Base-by-base conservation (phyloP, 2,797 vertebrate species). In the Hydrolagus colliei region DNA sequence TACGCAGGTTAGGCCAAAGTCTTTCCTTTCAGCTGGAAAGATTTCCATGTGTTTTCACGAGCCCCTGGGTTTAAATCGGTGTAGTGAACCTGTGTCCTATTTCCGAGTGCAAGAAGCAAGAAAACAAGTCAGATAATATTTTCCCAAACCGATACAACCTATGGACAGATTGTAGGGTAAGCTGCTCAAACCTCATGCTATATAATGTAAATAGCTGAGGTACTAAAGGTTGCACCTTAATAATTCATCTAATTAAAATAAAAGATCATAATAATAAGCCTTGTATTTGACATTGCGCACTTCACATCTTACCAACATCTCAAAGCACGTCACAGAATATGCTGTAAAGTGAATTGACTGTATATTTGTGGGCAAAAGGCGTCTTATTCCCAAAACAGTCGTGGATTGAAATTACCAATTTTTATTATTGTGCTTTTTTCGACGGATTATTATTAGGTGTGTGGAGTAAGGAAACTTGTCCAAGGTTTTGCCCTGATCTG, bases 171-270 rank as follows among this genome's bases (percentile, higher is more conserved):
- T 71, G 79, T 71, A 27, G 22, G 14, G 71, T 18, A 16, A 84
- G 65, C 22, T 67, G 32, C 20, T 52, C 79, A 27, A 71, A 41
- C 20, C 16, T 84, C 41, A n/a, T 11, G 79, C 79, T 65, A 68
- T 68, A 71, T 71, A 63, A 84, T 68, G n/a, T 35, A 84, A 68
- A 84, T 84, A 84, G 20, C 41, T 84, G 71, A 68, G 9, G 27
- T 41, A 84, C 78, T 71, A 84, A 68, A 41, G 4, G 12, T 71
- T 71, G 62, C 32, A 77, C 41, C 41, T 77, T 41, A 77, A 61
- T 11, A 4, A 77, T 68, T 67, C 67, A 20, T 84, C 65, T 32
- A 84, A 35, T 16, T 68, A 35, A 84, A 9, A 84, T 18, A 18
- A 41, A 71, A 68, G 65, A 27, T 27, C 27, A 27, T 27, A 27